Conservation (phyloP, 2,113 vertebrate species). For the Cyrtonyx montezumae region DNA sequence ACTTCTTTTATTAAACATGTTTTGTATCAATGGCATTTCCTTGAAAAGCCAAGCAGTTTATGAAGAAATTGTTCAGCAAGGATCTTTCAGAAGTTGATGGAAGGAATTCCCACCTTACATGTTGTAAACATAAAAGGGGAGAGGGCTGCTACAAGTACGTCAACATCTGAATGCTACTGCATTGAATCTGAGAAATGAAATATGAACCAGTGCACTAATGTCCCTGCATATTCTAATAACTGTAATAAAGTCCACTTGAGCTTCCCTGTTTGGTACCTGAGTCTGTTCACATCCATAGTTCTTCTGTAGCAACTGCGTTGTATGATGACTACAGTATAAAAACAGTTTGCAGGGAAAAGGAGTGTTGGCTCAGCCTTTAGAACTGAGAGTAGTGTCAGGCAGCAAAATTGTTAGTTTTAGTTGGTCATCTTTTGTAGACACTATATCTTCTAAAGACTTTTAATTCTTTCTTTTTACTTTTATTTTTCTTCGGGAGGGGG, state of each 20-base stretch:
- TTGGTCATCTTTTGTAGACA: neutral
- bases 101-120: neutral
- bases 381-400: neutral
- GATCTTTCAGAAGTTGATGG: neutral
- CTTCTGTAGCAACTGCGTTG: neutral
- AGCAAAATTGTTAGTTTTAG: neutral
- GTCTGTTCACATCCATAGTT: neutral
- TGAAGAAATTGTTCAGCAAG: neutral
- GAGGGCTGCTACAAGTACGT: neutral
- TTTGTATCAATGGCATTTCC: constrained; percentile 3
- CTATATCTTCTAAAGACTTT: neutral
- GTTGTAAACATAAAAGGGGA: neutral
- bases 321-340: neutral
- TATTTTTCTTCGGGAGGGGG: neutral
- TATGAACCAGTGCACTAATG: constrained; percentile 13
- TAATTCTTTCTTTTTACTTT: neutral
- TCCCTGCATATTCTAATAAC: constrained; percentile 18
- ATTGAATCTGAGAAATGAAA: neutral
- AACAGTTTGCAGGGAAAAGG: neutral
- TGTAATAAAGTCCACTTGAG: constrained; percentile 66
- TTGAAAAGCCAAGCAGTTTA: neutral
- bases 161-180: neutral
- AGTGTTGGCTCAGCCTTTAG: neutral
- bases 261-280: neutral
- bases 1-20: neutral